Evolutionary conservation across 2,888 invertebrate genomes (phyloP).

Genomic region (Ophion ellenae): DNA sequence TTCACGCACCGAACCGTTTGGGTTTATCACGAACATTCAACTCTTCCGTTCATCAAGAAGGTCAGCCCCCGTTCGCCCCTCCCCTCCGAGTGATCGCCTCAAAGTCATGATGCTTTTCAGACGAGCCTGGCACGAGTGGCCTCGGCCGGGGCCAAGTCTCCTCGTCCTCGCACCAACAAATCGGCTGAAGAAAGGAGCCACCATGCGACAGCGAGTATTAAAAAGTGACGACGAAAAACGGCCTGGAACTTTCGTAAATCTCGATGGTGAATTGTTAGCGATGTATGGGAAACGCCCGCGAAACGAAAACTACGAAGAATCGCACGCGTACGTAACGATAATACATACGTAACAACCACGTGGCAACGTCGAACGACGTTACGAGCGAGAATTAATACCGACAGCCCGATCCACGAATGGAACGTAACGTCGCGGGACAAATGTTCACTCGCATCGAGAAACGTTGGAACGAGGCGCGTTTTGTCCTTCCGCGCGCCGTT

Average conservation of each 20-base stretch:
- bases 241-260: conserved; percentile 49
- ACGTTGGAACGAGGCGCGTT: too few relatives aligned
- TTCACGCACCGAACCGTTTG: too few relatives aligned
- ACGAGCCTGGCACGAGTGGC: conserved; percentile 74
- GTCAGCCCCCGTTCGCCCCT: too few relatives aligned
- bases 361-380: too few relatives aligned
- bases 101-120: conserved; percentile 66
- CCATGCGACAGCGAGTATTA: background rate
- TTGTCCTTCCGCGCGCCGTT: too few relatives aligned
- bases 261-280: conserved; percentile 50
- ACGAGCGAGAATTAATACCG: too few relatives aligned
- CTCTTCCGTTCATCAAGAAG: too few relatives aligned
- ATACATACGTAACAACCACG: background rate
- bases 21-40: too few relatives aligned
- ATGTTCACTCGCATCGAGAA: too few relatives aligned
- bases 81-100: background rate
- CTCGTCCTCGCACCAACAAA: conserved; percentile 74
- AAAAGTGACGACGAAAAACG: conserved; percentile 7
- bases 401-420: too few relatives aligned
- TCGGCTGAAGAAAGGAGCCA: conserved; percentile 70
- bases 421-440: too few relatives aligned
- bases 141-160: conserved; percentile 71
- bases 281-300: background rate
- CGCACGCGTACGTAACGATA: background rate
- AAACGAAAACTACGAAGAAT: background rate